These are phyloP conservation scores for Galagoides demidoff DNA, from an alignment of 2,797 vertebrate species.

Conservation along the genomic window DNA sequence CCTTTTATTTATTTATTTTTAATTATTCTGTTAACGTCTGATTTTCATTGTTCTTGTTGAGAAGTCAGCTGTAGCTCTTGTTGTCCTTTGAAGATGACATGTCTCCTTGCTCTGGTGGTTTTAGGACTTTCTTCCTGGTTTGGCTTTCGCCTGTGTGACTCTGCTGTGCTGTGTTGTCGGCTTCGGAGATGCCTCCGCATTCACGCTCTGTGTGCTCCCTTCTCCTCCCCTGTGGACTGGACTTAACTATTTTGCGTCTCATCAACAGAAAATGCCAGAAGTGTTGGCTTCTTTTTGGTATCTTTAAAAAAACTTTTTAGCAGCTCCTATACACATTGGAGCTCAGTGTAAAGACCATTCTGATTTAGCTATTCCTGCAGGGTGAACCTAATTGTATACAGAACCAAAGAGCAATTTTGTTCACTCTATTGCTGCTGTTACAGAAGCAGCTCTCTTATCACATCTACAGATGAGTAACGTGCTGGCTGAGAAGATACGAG, in stretches of 20 bases:
- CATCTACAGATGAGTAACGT: neutral
- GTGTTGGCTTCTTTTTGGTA: neutral
- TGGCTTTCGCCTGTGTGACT: neutral
- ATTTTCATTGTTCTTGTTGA: neutral
- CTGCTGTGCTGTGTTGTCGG: neutral
- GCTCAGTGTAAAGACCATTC: neutral
- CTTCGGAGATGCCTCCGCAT: neutral
- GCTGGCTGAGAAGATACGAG: neutral
- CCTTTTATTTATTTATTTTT: neutral
- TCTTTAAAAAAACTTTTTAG: neutral
- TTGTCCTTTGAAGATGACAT: neutral
- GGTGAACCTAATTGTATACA: neutral
- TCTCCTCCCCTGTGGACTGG: neutral
- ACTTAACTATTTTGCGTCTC: neutral
- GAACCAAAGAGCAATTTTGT: conserved; percentile 8
- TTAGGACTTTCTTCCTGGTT: neutral
- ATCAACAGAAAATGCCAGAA: neutral
- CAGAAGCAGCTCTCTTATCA: neutral
- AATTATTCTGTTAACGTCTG: neutral
- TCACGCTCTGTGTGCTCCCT: neutral
- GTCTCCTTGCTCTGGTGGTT: neutral
- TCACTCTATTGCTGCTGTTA: neutral
- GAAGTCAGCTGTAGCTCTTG: neutral
- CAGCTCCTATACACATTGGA: neutral
- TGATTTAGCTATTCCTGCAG: neutral